These are phyloP conservation scores for Luehdorfia chinensis DNA, from an alignment of 1,140 invertebrate species.

Conservation along the genomic window DNA sequence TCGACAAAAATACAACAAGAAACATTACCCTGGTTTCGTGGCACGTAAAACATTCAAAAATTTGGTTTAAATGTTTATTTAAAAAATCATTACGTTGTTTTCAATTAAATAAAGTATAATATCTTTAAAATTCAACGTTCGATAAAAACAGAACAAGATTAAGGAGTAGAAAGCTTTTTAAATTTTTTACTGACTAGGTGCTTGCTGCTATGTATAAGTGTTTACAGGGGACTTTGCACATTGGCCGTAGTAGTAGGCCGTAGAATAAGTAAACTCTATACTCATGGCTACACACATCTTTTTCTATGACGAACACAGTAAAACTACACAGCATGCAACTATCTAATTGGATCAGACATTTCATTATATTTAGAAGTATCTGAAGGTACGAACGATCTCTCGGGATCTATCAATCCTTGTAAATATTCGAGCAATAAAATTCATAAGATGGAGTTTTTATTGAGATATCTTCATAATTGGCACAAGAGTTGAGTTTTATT, in stretches of 20 bases:
- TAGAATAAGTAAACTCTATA: constrained; percentile 41
- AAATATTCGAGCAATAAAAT: constrained; percentile 35
- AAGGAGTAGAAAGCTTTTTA: neutral
- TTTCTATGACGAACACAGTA: constrained; percentile 59
- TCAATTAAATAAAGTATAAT: neutral
- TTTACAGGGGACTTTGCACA: constrained; percentile 29
- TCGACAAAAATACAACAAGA: constrained; percentile 32
- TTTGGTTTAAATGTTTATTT: constrained; percentile 23
- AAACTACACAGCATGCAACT: constrained; percentile 61
- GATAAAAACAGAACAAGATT: neutral
- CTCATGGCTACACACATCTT: constrained; percentile 57
- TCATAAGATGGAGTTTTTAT: constrained; percentile 48
- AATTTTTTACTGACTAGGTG: neutral
- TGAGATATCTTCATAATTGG: too few species aligned
- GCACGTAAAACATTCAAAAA: constrained; percentile 61
- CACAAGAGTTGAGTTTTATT: constrained; percentile 34
- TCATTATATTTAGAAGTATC: constrained; percentile 12
- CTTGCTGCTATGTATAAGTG: neutral
- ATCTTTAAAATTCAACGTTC: neutral
- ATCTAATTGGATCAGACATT: constrained; percentile 31
- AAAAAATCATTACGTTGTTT: neutral
- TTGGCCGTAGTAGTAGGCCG: constrained; percentile 39
- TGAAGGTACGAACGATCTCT: constrained; percentile 20
- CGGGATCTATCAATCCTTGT: constrained; percentile 20
- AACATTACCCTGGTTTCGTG: constrained; percentile 56